Conservation (phyloP, 1,140 invertebrate genomes). For the Prorops nasuta region DNA sequence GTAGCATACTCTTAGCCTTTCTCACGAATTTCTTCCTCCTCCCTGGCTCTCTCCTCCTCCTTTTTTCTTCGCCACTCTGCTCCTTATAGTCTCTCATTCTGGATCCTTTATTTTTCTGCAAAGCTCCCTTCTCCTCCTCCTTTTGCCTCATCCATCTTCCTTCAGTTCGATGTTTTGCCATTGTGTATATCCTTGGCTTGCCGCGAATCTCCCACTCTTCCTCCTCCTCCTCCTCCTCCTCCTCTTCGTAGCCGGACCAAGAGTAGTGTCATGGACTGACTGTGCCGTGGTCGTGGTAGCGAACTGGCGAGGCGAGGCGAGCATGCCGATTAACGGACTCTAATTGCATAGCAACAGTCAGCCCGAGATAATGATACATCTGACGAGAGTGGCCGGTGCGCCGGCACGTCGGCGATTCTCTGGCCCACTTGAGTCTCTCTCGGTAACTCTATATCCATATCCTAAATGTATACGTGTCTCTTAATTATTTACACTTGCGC, state of each 20-base stretch:
- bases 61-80: too few relatives aligned
- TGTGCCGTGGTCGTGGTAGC: background rate
- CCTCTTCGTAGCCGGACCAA: too few relatives aligned
- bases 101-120: background rate
- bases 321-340: conserved; percentile 48
- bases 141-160: background rate
- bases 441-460: too few relatives aligned
- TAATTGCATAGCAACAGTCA: conserved; percentile 56
- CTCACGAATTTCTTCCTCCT: conserved; percentile 4
- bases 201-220: too few relatives aligned
- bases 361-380: conserved; percentile 52
- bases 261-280: too few relatives aligned
- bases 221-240: background rate
- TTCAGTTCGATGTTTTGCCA: too few relatives aligned
- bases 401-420: conserved; percentile 31
- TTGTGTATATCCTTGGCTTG: too few relatives aligned
- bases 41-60: background rate
- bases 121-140: background rate
- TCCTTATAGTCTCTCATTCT: too few relatives aligned
- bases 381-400: conserved; percentile 27
- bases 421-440: conserved; percentile 47
- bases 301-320: conserved; percentile 20
- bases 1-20: too few relatives aligned
- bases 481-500: too few relatives aligned
- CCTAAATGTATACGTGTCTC: too few relatives aligned